Base-by-base conservation (phyloP, 1,140 invertebrate genomes). In the Xylocopa sonorina region DNA sequence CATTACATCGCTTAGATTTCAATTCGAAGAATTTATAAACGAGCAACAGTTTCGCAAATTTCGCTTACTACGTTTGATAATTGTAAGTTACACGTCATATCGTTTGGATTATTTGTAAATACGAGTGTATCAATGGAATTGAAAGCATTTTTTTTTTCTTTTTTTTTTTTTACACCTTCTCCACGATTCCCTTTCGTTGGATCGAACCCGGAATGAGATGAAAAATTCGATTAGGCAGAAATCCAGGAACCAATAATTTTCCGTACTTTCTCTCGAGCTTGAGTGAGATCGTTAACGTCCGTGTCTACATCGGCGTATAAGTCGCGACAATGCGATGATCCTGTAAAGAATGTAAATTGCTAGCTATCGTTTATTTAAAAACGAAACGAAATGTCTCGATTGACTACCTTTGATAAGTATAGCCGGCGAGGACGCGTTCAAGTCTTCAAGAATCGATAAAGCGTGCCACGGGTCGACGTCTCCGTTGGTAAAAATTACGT, bases 261-360 rank as follows among this genome's bases (percentile, higher is more conserved):
- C 7, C 93, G 91, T 18, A 96, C 92, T 14, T 88, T 89, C 72
- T 92, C 88, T 82, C 96, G 94, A 0, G 95, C 95, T n/a, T 92
- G 89, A 1, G 89, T 94, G 89, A 97, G 93, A 78, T 93, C 92
- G 5, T 92, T 91, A 3, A 91, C 92, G 81, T 97, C 96, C 3
- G 85, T 88, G 0, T 67, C 24, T 7, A 83, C 74, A 80, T 94
- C 93, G 12, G 93, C 92, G 79, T 94, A 93, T 93, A 97, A 95
- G 91, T 97, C 96, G 24, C 95, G 94, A 89, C 96, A 97, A 88
- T 97, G 96, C 0, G 96, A 95, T 9, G 95, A 95, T 51, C 95
- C 95, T 94, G 81, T 79, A 67, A 0, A 34, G 53, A 12, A 7
- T 3, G 16, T n/a, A 0, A 55, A 27, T 10, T 34, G 9, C 21